Percentiles rank a stretch among this genome's conserved stretches.
These are phyloP conservation scores for Acleris emargana DNA, from an alignment of 2,888 invertebrate genomes.

Conservation along the genomic window DNA sequence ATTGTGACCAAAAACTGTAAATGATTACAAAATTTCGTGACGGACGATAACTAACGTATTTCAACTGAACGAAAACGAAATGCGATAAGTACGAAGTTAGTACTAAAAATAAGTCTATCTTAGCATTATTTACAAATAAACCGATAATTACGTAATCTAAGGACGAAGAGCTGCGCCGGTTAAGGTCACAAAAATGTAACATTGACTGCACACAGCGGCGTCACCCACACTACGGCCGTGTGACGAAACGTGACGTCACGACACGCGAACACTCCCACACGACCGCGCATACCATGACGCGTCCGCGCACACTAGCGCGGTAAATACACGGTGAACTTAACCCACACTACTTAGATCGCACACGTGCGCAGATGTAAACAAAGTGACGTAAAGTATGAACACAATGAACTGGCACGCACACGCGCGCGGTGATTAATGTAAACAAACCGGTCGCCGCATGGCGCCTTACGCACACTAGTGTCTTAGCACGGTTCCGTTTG, in stretches of 20 bases:
- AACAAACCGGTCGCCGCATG: conserved; percentile 73
- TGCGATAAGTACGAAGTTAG: background rate
- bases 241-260: conserved; percentile 79
- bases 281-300: conserved; percentile 40
- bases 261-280: conserved; percentile 80
- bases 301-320: conserved; percentile 3
- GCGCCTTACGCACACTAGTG: conserved; percentile 51
- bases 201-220: conserved; percentile 55
- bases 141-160: conserved; percentile 54
- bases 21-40: too few relatives aligned
- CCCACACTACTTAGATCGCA: conserved; percentile 51
- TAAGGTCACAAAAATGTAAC: conserved; percentile 83
- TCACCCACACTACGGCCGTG: conserved; percentile 53
- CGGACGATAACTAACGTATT: too few relatives aligned
- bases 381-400: conserved; percentile 71
- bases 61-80: too few relatives aligned
- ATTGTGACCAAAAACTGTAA: too few relatives aligned
- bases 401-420: conserved; percentile 54
- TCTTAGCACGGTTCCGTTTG: conserved; percentile 43
- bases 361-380: conserved; percentile 69
- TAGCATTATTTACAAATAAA: conserved; percentile 16
- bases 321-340: conserved; percentile 6
- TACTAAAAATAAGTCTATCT: background rate
- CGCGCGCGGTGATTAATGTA: conserved; percentile 68
- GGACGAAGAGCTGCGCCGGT: conserved; percentile 71